Base-by-base conservation (phyloP, 1,140 invertebrate genomes). In the Maniola jurtina region DNA sequence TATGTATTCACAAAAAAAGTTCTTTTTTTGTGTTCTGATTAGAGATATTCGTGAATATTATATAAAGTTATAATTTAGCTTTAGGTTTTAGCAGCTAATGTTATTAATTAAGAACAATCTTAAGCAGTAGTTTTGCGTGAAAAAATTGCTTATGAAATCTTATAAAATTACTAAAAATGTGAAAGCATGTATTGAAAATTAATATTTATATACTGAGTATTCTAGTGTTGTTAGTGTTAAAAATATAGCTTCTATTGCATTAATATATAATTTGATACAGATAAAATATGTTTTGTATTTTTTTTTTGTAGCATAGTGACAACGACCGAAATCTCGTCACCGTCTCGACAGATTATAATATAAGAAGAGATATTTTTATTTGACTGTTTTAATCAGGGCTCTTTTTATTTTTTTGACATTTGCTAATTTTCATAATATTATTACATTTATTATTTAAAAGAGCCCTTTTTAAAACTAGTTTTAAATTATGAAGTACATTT, bases 131-230 rank as follows among this genome's bases (percentile, higher is more conserved):
- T 13, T 54, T 54, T 16, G 33, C 6, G 15, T 34, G 9, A 9
- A 55, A 33, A 40, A 61, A 52, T 34, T n/a, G 58, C 63, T 70
- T 70, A 70, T 70, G 63, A 56, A 61, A 65, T 61, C 54, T 40
- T 57, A 55, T 9, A 13, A 54, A 40, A 47, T 52, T 55, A 50
- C 55, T 52, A 61, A 70, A 57, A 55, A 55, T 52, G 25, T 25
- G 4, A 34, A 16, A 47, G 68, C 68, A 65, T 60, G 68, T 55
- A 45, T 63, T 38, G 16, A 48, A 35, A 25, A 50, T 25, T 45
- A 59, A 14, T 66, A 55, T 38, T 33, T 61, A 14, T 55, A 50
- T 40, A 48, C 11, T 45, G 35, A 55, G 33, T 7, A 56, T 45
- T 16, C 5, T 48, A 64, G 33, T 14, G 52, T 33, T 52, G 14